Evolutionary conservation across 2,113 vertebrate species (phyloP), one percentile per base, ranked within the genome.

Genomic region (Sylvietta virens): DNA sequence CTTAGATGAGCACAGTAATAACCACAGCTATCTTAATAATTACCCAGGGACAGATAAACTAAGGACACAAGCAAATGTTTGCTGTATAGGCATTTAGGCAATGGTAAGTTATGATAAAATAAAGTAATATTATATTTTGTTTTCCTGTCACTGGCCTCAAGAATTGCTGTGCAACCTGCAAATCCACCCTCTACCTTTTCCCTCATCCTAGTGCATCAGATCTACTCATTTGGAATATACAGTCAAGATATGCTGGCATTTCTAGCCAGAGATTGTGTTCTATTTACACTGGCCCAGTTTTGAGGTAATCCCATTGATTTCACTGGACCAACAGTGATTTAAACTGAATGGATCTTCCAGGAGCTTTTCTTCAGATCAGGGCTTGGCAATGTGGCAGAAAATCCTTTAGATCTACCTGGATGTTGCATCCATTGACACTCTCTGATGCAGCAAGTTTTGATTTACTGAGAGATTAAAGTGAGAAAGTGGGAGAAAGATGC

Each of bases 1-100:
- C 89, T 95, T 95, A 81, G 82, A 86, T 90, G 64, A 90, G 73
- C 56, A 60, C 67, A 79, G 71, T 88, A 83, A 60, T 88, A 83
- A 60, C 50, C 81, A 89, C 77, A 94, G 77, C 74, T 93, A 53
- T 95, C 80, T 93, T 93, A 77, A 48, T 96, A 92, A 96, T 95
- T 96, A 94, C 70, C 33, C 61, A 95, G 72, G 96, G 88, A 95
- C 74, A 94, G 86, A 94, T 83, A 86, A 94, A 96, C 56, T 97
- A 73, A 96, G 76, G 83, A 76, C 51, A 70, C 71, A 65, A 94
- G 72, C 62, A 95, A 91, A 82, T 94, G 71, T 93, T 95, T 95
- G 44, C 88, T 48, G 2, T 84, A 45, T 56, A 93, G 80, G 50
- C 74, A 94, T 92, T 90, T 96, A 83, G 94, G 81, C 80, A 86